Evolutionary conservation across 2,888 invertebrate genomes (phyloP).

Genomic region (Melanotus villosus): DNA sequence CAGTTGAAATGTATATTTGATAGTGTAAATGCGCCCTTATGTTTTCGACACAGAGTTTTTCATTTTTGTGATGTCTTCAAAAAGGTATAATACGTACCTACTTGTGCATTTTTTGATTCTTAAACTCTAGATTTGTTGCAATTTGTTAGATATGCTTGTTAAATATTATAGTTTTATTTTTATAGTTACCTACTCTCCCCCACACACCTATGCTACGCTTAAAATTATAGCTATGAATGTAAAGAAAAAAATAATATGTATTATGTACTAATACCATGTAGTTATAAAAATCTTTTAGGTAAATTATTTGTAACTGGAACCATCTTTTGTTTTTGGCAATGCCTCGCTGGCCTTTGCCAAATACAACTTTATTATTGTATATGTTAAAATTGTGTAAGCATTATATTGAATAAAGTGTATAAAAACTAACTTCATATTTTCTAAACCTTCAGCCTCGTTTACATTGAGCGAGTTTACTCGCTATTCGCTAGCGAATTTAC

Average conservation of each 20-base stretch:
- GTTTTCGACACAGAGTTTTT: not conserved
- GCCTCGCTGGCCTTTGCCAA: slow-evolving; percentile 48
- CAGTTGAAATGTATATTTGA: not conserved
- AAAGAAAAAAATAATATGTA: slow-evolving; percentile 60
- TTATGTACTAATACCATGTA: slow-evolving; percentile 43
- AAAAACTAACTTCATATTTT: slow-evolving; percentile 5
- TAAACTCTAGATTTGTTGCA: slow-evolving; percentile 35
- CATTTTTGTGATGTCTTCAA: slow-evolving; percentile 1
- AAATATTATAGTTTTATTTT: slow-evolving; percentile 61
- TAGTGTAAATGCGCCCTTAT: not conserved
- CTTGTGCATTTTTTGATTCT: slow-evolving; percentile 11
- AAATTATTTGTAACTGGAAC: slow-evolving; percentile 55
- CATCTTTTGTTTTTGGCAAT: slow-evolving; percentile 51
- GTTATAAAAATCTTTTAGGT: slow-evolving; percentile 56
- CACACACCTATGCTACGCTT: slow-evolving; percentile 63
- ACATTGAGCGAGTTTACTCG: no score
- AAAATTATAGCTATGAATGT: slow-evolving; percentile 64
- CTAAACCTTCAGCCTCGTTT: no score
- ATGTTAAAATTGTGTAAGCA: slow-evolving; percentile 63
- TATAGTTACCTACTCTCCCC: slow-evolving; percentile 58
- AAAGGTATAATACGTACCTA: not conserved
- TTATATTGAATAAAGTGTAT: slow-evolving; percentile 60
- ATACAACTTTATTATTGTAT: slow-evolving; percentile 59
- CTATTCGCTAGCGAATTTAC: no score
- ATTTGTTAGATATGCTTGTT: slow-evolving; percentile 56